phyloP scores from a whole-genome alignment of 1,140 invertebrate species.

The Rhizoglyphus robini region DNA sequence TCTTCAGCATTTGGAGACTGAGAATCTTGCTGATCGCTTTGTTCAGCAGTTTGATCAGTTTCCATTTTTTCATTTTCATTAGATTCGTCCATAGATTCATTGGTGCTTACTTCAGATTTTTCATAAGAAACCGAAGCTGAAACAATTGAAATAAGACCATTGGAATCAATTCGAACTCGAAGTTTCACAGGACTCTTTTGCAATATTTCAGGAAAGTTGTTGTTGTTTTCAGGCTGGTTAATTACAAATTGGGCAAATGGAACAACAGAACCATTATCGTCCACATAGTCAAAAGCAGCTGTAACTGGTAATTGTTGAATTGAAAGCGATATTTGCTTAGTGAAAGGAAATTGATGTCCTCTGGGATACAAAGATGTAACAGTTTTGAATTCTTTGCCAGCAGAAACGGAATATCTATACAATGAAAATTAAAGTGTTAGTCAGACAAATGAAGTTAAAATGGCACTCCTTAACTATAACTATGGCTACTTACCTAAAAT shows the following conservation, averaged over 20 bases:
- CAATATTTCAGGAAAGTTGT: not conserved
- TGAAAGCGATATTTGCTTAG: constrained; percentile 16
- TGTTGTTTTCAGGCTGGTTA: not conserved
- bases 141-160: constrained; percentile 12
- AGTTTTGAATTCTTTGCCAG: constrained; percentile 14
- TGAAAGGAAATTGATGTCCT: constrained; percentile 19
- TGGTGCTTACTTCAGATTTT: not conserved
- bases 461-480: constrained; percentile 11
- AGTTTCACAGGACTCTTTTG: constrained; percentile 18
- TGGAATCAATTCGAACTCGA: constrained; percentile 15
- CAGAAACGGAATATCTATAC: not conserved
- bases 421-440: no score
- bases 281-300: constrained; percentile 19
- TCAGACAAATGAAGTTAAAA: no score
- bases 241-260: constrained; percentile 15
- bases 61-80: not conserved
- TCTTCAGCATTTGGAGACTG: not conserved
- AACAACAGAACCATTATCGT: not conserved
- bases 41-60: constrained; percentile 50
- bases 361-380: constrained; percentile 11
- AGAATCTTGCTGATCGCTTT: constrained; percentile 41
- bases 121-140: constrained; percentile 5
- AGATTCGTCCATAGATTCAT: not conserved
- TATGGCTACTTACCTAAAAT: constrained; percentile 10
- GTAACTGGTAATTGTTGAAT: constrained; percentile 16